A percentile compares a stretch with the other conserved stretches of the same genome.
phyloP scores from a whole-genome alignment of 2,797 vertebrate species.

The Argya squamiceps region DNA sequence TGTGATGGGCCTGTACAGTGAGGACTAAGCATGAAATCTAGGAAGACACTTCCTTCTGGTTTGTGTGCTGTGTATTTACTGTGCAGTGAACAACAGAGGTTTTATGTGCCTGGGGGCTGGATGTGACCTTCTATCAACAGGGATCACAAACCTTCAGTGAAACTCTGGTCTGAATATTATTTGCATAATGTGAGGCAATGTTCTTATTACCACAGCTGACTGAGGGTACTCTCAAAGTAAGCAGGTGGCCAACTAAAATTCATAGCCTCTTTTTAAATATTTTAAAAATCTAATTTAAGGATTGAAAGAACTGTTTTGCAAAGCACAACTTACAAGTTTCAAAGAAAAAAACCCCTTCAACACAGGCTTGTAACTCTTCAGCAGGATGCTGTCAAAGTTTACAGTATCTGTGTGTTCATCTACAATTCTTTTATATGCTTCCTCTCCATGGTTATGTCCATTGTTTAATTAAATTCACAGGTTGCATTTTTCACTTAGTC shows the following conservation, averaged over 20 bases:
- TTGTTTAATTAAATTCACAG: not conserved
- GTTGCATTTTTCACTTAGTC: not conserved
- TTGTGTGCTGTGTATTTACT: not conserved
- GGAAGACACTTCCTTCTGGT: not conserved
- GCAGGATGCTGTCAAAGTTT: not conserved
- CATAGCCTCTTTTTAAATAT: not conserved
- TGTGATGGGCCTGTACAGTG: not conserved
- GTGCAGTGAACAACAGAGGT: not conserved
- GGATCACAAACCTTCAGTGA: not conserved
- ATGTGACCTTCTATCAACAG: not conserved
- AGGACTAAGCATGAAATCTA: not conserved
- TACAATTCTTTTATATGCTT: not conserved
- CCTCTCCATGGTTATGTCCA: not conserved
- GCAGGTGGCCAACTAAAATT: not conserved
- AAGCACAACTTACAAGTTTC: not conserved
- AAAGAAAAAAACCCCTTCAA: not conserved
- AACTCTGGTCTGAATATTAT: not conserved
- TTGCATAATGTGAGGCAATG: not conserved
- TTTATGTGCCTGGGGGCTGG: not conserved
- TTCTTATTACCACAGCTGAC: not conserved
- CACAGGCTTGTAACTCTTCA: not conserved
- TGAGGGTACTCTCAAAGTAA: not conserved
- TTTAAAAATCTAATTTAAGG: not conserved
- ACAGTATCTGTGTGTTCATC: not conserved
- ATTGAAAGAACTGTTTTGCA: not conserved